Base-by-base conservation (phyloP, 2,113 vertebrate species). In the Lophotis ruficrista region DNA sequence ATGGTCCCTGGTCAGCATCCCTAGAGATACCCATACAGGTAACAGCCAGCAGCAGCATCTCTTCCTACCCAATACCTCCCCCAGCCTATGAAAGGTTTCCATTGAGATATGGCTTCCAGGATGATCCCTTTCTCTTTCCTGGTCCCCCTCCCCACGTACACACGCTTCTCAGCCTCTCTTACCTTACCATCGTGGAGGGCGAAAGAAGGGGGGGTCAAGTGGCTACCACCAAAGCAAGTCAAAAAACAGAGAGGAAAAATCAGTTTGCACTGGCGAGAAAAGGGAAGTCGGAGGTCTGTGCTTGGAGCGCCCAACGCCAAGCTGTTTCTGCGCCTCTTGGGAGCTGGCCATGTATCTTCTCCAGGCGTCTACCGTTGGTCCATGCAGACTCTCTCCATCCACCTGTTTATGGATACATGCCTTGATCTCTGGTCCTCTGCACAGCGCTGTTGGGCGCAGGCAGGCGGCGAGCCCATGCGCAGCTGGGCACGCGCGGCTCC, bases 171-270 rank as follows among this genome's bases (percentile, higher is more conserved):
- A 82, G 64, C 58, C 41, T 17, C 11, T 87, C 97, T 97, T 96
- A 98, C 98, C 98, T 98, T 95, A 98, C 97, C 97, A 97, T 98
- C 2, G 69, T 73, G 87, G 47, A 95, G 54, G 30, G 41, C 20
- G 21, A 81, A 91, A 62, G 81, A 61, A 66, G 82, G 87, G 48
- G 30, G 1, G 33, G 25, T 47, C 89, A 91, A 92, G 73, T 5
- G 33, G 66, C 77, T 94, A 76, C 77, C 87, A 80, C 83, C 66
- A 70, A 77, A 78, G 72, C 65, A 81, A 75, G 51, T 70, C 60
- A 82, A 28, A 88, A 94, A 87, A 80, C 31, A 33, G 76, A 77
- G 77, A 89, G 47, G 66, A 93, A 70, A 94, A 92, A 75, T 95
- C 68, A 76, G 76, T 87, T 91, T 45, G 80, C 2, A 1, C 89